Percentiles rank a stretch among this genome's conserved stretches.
These are phyloP conservation scores for Labeo calbasu DNA, from an alignment of 2,797 vertebrate genomes.

Conservation along the genomic window DNA sequence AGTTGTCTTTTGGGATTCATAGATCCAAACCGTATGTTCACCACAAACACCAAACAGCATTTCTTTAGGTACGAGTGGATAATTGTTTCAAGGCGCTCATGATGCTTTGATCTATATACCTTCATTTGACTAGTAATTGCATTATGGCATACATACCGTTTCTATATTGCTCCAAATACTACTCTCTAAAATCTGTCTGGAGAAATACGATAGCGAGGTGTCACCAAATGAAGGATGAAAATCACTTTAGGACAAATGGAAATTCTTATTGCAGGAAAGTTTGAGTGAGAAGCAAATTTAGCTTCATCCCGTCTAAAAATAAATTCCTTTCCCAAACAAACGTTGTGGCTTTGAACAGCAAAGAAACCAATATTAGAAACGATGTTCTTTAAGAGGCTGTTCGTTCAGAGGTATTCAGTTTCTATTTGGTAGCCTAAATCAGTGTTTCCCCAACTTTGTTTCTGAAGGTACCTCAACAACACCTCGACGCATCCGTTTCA, in stretches of 20 bases:
- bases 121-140: neutral
- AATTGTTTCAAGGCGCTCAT: neutral
- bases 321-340: neutral
- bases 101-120: constrained; percentile 9
- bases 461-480: neutral
- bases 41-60: neutral
- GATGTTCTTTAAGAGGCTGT: neutral
- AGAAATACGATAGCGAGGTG: constrained; percentile 4
- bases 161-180: constrained; percentile 26
- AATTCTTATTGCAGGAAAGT: constrained; percentile 5
- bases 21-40: neutral
- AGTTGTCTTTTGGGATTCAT: neutral
- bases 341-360: neutral
- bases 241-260: neutral
- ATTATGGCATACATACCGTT: neutral
- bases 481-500: neutral
- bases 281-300: neutral
- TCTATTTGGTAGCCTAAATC: constrained; percentile 31
- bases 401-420: constrained; percentile 30
- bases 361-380: neutral
- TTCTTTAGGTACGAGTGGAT: neutral
- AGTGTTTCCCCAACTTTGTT: neutral
- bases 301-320: neutral
- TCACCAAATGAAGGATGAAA: neutral
- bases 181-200: neutral